These are phyloP conservation scores for Pogonomyrmex californicus DNA, from an alignment of 1,140 invertebrate species.

Conservation along the genomic window DNA sequence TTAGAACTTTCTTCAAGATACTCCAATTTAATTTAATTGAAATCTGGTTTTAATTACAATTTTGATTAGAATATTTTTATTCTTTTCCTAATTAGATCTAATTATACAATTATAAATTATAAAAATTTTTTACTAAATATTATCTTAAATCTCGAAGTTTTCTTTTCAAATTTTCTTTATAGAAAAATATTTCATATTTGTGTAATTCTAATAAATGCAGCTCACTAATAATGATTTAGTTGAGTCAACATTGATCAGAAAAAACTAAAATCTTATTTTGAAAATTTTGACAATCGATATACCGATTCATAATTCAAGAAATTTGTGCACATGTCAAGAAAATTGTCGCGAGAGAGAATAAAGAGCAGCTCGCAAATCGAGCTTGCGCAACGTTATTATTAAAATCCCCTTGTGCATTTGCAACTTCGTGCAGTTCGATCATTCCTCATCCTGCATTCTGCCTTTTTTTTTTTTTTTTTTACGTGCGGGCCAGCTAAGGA, in stretches of 20 bases:
- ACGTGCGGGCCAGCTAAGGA: background rate
- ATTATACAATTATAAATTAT: background rate
- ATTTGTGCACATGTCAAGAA: background rate
- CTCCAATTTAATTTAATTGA: background rate
- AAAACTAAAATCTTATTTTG: background rate
- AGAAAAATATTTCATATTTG: background rate
- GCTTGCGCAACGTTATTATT: constrained; percentile 45
- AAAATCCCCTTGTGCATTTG: constrained; percentile 23
- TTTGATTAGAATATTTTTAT: background rate
- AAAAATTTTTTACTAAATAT: too few relatives aligned
- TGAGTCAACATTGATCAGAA: background rate
- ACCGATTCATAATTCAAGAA: background rate
- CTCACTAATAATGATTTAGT: background rate
- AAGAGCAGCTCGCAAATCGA: constrained; percentile 24
- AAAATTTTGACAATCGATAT: background rate
- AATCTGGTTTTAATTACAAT: background rate
- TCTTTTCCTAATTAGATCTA: background rate
- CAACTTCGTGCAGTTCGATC: constrained; percentile 42
- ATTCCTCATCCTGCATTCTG: constrained; percentile 29
- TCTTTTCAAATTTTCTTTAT: background rate
- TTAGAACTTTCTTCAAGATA: background rate
- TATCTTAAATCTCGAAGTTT: background rate
- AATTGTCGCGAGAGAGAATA: constrained; percentile 2
- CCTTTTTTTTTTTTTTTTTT: constrained; percentile 24
- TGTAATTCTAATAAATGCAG: background rate